Percentiles rank a stretch among this genome's conserved stretches.
Conservation (phyloP, 2,113 vertebrate species). For the Phycodurus eques region DNA sequence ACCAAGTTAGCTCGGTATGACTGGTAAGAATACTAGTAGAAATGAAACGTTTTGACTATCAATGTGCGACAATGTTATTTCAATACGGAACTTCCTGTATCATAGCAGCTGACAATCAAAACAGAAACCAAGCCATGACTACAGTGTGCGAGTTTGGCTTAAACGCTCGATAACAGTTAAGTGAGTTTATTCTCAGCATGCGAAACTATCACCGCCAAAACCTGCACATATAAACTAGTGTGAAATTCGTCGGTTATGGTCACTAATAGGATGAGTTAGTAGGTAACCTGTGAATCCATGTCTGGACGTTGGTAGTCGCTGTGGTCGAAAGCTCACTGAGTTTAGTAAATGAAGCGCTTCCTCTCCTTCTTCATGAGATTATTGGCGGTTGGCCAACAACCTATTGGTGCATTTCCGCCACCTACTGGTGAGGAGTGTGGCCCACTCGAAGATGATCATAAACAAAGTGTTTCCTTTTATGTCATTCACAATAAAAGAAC, state of each 20-base stretch:
- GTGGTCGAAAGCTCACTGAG: not conserved
- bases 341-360: not conserved
- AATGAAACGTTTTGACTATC: not conserved
- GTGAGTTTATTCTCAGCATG: not conserved
- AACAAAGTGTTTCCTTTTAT: not conserved
- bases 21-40: not conserved
- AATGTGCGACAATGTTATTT: not conserved
- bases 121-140: not conserved
- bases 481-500: not conserved
- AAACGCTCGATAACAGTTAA: constrained; percentile 1
- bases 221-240: too few species aligned
- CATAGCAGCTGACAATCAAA: constrained; percentile 7
- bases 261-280: not conserved
- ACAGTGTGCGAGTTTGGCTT: constrained; percentile 38
- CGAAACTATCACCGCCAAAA: not conserved
- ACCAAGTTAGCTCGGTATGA: not conserved
- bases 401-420: too few species aligned
- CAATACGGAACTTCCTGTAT: constrained; percentile 46
- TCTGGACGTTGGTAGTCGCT: not conserved
- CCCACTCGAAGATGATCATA: not conserved
- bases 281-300: constrained; percentile 56
- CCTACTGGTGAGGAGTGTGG: too few species aligned
- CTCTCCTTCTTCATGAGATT: too few species aligned
- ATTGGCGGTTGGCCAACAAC: too few species aligned
- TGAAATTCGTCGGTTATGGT: not conserved